phyloP scores from a whole-genome alignment of 1,140 invertebrate species.

The Battus philenor region DNA sequence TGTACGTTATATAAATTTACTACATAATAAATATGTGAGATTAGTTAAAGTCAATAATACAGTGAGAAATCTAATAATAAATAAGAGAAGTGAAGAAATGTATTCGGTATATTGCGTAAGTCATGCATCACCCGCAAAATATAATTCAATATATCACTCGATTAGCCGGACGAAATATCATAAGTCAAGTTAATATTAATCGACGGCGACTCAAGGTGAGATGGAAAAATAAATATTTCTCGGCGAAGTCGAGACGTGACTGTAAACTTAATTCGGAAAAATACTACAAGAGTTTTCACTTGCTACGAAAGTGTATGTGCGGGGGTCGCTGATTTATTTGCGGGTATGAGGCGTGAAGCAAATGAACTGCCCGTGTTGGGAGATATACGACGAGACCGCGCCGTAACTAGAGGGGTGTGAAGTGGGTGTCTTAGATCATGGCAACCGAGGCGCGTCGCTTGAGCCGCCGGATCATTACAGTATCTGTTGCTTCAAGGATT shows the following conservation, averaged over 20 bases:
- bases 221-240: slow-evolving; percentile 15
- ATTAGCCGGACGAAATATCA: slow-evolving; percentile 2
- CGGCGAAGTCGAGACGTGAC: slow-evolving; percentile 8
- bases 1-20: too few species aligned
- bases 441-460: slow-evolving; percentile 29
- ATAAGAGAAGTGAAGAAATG: too few species aligned
- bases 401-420: slow-evolving; percentile 38
- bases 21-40: too few species aligned
- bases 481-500: slow-evolving; percentile 8
- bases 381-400: slow-evolving; percentile 56
- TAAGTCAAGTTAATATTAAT: slow-evolving; percentile 16
- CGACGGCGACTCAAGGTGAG: slow-evolving; percentile 5
- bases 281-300: slow-evolving; percentile 40
- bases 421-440: slow-evolving; percentile 37
- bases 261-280: slow-evolving; percentile 19
- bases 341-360: slow-evolving; percentile 69
- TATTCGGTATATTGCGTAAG: too few species aligned
- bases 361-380: slow-evolving; percentile 56
- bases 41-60: too few species aligned
- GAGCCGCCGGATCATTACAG: slow-evolving; percentile 24
- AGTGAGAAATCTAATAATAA: too few species aligned
- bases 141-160: slow-evolving; percentile 10
- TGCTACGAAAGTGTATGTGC: slow-evolving; percentile 24
- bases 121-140: neutral
- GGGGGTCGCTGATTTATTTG: slow-evolving; percentile 66